Conservation (phyloP, 2,888 invertebrate genomes). For the Thalpophila matura region DNA sequence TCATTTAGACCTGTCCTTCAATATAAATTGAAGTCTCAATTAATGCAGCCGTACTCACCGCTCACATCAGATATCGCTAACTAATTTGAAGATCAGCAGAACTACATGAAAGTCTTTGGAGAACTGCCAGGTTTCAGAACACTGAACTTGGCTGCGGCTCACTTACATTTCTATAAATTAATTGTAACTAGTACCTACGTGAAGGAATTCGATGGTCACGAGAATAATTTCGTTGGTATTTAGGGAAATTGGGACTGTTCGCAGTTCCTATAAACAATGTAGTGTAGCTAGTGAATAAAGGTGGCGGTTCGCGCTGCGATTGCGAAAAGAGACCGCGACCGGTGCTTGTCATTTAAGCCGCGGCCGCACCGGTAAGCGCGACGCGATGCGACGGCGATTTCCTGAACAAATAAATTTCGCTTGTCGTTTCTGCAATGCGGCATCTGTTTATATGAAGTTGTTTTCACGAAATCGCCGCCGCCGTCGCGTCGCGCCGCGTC, state of each 20-base stretch:
- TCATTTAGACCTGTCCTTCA: not conserved
- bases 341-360: too few species aligned
- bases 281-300: not conserved
- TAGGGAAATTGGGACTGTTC: slow-evolving; percentile 4
- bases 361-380: too few species aligned
- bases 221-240: slow-evolving; percentile 21
- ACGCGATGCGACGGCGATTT: too few species aligned
- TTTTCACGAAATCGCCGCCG: too few species aligned
- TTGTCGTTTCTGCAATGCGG: too few species aligned
- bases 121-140: slow-evolving; percentile 56
- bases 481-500: too few species aligned
- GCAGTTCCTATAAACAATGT: too few species aligned
- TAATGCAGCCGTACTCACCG: slow-evolving; percentile 38
- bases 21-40: slow-evolving; percentile 37
- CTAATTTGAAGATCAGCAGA: slow-evolving; percentile 65
- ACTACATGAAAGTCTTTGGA: slow-evolving; percentile 50
- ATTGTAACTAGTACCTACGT: slow-evolving; percentile 57
- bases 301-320: too few species aligned
- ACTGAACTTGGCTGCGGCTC: slow-evolving; percentile 63
- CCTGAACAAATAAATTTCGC: too few species aligned
- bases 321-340: too few species aligned
- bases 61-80: slow-evolving; percentile 55
- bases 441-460: too few species aligned
- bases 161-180: slow-evolving; percentile 58
- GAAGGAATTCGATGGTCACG: slow-evolving; percentile 57